Evolutionary conservation across 2,888 invertebrate genomes (phyloP).

Genomic region (Hipparchia semele): DNA sequence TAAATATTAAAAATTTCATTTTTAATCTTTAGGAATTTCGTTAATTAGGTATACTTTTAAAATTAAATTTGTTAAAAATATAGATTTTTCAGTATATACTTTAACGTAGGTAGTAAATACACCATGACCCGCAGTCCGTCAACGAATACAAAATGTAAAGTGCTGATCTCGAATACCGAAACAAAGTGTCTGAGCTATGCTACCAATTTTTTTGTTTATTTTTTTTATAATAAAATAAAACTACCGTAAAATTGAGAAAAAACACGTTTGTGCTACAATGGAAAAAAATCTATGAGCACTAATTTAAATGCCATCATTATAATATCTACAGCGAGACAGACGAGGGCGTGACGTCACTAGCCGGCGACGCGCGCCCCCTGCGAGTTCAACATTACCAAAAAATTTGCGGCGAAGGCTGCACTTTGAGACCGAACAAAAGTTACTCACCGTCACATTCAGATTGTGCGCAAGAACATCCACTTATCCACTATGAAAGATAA

Average conservation of each 20-base stretch:
- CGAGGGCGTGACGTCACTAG: slow-evolving; percentile 44
- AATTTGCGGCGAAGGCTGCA: slow-evolving; percentile 70
- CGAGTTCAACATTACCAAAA: slow-evolving; percentile 74
- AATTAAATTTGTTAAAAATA: slow-evolving; percentile 81
- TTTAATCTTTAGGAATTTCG: slow-evolving; percentile 79
- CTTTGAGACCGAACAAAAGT: slow-evolving; percentile 53
- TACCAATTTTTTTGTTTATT: slow-evolving; percentile 46
- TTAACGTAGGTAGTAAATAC: slow-evolving; percentile 70
- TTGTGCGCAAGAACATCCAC: slow-evolving; percentile 76
- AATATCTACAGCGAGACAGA: slow-evolving; percentile 60
- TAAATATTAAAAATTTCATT: slow-evolving; percentile 78
- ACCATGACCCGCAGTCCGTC: slow-evolving; percentile 60
- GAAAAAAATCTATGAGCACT: slow-evolving; percentile 70
- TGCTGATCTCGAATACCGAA: slow-evolving; percentile 55
- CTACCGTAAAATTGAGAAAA: slow-evolving; percentile 65
- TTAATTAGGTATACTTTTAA: slow-evolving; percentile 76
- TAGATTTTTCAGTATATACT: slow-evolving; percentile 74
- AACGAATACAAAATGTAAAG: slow-evolving; percentile 45
- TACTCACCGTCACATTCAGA: slow-evolving; percentile 51
- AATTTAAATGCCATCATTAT: slow-evolving; percentile 68
- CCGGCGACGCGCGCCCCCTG: slow-evolving; percentile 44
- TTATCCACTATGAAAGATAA: slow-evolving; percentile 71
- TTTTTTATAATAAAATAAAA: slow-evolving; percentile 49
- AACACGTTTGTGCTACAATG: slow-evolving; percentile 67
- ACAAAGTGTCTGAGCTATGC: slow-evolving; percentile 61